phyloP scores from a whole-genome alignment of 2,113 vertebrate genomes.

The Prochilodus magdalenae region DNA sequence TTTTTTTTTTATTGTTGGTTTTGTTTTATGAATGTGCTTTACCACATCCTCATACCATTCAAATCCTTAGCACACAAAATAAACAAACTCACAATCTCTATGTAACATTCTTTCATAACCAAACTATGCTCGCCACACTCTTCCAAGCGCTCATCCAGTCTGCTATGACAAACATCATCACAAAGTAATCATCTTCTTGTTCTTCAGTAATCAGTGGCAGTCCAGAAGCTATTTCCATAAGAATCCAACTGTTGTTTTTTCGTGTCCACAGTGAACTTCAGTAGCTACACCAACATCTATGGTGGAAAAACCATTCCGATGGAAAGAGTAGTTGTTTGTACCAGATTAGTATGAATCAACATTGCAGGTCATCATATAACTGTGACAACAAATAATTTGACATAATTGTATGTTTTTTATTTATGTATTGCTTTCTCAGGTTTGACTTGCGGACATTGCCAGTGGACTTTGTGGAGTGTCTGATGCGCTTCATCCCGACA shows the following conservation, averaged over 20 bases:
- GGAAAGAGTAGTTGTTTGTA: not conserved
- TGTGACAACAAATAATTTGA: no score
- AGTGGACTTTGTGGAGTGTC: conserved; percentile 92
- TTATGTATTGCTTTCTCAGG: conserved; percentile 66
- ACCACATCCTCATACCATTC: not conserved
- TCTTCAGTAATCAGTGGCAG: not conserved
- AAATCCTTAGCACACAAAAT: not conserved
- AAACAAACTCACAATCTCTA: not conserved
- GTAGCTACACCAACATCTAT: not conserved
- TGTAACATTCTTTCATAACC: not conserved
- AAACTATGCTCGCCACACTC: not conserved
- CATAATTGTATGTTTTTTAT: not conserved
- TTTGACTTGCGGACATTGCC: conserved; percentile 89
- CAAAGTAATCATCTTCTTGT: not conserved
- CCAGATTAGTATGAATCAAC: not conserved
- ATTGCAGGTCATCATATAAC: no score
- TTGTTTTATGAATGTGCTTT: not conserved
- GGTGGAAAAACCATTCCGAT: not conserved
- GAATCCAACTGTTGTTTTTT: no score
- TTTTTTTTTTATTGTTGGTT: not conserved
- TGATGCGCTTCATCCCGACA: conserved; percentile 93
- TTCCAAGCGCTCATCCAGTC: no score
- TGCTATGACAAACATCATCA: not conserved
- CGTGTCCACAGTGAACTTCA: not conserved
- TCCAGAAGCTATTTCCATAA: not conserved